Evolutionary conservation across 2,888 invertebrate genomes (phyloP).

Genomic region (Aphodius sticticus): DNA sequence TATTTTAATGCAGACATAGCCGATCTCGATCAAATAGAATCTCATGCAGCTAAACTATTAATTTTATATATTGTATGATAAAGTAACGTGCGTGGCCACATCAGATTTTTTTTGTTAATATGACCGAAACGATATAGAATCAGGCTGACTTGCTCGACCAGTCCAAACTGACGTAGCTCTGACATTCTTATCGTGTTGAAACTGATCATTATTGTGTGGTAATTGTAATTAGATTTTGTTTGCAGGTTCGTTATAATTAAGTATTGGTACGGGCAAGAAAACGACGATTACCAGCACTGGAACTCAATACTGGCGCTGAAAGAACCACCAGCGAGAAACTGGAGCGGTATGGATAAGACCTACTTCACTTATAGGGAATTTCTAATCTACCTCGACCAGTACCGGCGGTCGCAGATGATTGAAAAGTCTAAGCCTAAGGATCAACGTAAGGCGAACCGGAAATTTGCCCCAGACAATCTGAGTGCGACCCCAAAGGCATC

Average conservation of each 20-base stretch:
- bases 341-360: constrained; percentile 73
- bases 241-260: constrained; percentile 78
- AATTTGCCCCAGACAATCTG: constrained; percentile 24
- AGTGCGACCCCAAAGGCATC: constrained; percentile 30
- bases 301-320: constrained; percentile 72
- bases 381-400: constrained; percentile 71
- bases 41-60: too few species aligned
- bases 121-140: too few species aligned
- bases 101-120: too few species aligned
- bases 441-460: constrained; percentile 25
- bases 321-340: constrained; percentile 78
- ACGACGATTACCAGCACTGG: constrained; percentile 76
- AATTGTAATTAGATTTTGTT: constrained; percentile 13
- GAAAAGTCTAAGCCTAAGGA: constrained; percentile 57
- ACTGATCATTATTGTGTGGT: too few species aligned
- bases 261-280: constrained; percentile 77
- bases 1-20: too few species aligned
- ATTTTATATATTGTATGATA: too few species aligned
- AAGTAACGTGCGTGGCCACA: too few species aligned
- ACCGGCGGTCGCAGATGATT: constrained; percentile 62
- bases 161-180: too few species aligned
- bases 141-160: too few species aligned
- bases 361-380: constrained; percentile 77
- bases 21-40: too few species aligned
- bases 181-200: too few species aligned